Conservation (phyloP, 2,113 vertebrate species). For the Antechinus stuartii region DNA sequence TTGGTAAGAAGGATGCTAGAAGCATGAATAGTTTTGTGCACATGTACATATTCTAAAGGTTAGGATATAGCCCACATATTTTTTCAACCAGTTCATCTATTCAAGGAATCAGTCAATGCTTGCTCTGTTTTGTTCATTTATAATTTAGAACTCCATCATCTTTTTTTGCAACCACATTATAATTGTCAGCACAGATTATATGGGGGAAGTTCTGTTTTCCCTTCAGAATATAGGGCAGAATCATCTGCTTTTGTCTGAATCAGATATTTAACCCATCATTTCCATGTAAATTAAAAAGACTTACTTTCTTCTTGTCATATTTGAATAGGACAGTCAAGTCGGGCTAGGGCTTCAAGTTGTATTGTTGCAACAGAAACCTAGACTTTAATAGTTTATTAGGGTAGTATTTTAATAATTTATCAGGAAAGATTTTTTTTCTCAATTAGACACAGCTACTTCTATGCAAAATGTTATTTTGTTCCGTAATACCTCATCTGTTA, state of each 20-base stretch:
- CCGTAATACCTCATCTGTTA: not conserved
- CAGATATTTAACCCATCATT: not conserved
- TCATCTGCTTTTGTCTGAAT: not conserved
- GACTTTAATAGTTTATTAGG: not conserved
- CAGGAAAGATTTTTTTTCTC: not conserved
- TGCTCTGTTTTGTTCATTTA: not conserved
- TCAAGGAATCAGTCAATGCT: not conserved
- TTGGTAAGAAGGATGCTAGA: constrained; percentile 85
- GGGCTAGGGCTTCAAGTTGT: not conserved
- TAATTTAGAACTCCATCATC: not conserved
- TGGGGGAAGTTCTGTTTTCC: not conserved
- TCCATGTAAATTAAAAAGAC: not conserved
- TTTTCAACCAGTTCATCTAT: constrained; percentile 24
- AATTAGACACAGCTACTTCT: not conserved
- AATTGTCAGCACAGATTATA: not conserved
- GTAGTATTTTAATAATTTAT: not conserved
- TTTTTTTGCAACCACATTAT: not conserved
- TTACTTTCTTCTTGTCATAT: too few species aligned
- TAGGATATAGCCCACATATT: not conserved
- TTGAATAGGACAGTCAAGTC: not conserved
- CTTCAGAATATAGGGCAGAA: not conserved
- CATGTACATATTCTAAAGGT: not conserved
- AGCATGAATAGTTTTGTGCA: not conserved
- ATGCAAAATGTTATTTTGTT: not conserved
- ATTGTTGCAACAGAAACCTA: too few species aligned